Conservation (phyloP, 2,888 invertebrate genomes). For the Protonemura montana region DNA sequence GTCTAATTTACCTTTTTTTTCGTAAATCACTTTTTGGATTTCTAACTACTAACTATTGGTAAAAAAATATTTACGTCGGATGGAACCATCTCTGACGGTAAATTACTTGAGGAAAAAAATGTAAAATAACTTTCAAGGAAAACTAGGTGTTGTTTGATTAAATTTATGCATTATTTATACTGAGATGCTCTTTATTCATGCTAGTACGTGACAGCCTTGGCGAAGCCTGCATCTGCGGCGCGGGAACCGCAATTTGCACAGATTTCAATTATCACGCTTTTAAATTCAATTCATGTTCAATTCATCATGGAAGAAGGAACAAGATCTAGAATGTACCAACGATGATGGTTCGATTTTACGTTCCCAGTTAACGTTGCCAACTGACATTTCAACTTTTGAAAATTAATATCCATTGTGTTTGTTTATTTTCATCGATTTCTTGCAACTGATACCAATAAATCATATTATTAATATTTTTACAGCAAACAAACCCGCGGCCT, state of each 20-base stretch:
- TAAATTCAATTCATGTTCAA: not conserved
- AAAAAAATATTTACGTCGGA: not conserved
- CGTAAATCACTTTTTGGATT: not conserved
- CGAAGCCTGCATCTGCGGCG: not conserved
- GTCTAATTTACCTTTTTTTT: not conserved
- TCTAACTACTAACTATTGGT: not conserved
- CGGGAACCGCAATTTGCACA: not conserved
- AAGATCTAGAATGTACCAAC: not conserved
- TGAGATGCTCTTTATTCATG: not conserved
- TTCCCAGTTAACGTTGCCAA: too few relatives aligned
- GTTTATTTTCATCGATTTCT: not conserved
- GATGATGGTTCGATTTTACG: not conserved
- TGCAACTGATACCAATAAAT: not conserved
- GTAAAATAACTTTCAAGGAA: not conserved
- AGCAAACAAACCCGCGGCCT: not conserved
- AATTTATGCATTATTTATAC: not conserved
- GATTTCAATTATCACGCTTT: not conserved
- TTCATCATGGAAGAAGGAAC: too few relatives aligned
- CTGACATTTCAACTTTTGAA: not conserved
- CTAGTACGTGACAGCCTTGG: not conserved
- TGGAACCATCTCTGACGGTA: not conserved
- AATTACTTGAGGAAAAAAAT: not conserved
- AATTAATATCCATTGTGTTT: not conserved
- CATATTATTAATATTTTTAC: not conserved
- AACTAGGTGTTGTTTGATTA: not conserved